Evolutionary conservation across 2,113 vertebrate species (phyloP), one percentile per base, ranked within the genome.

Genomic region (Platichthys flesus): DNA sequence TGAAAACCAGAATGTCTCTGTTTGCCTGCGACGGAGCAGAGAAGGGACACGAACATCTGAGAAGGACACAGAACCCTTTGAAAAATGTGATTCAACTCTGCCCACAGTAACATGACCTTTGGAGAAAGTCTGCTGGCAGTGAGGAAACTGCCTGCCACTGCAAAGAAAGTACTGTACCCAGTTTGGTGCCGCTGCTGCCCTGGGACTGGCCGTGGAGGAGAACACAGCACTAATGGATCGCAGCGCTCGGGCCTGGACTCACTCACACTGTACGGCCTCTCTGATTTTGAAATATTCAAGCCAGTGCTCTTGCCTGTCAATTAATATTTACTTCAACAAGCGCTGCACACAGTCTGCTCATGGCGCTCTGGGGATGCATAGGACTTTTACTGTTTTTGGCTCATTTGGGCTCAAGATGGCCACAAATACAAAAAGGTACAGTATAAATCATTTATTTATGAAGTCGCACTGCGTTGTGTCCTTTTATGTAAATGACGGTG

Each of bases 321-420:
- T 87, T 86, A 86, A 81, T 91, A 89, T 89, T 85, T 88, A 84
- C 81, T 76, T 76, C 77, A 66, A 74, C 75, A 68, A 78, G 68
- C 60, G 3, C 69, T 47, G 58, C 69, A 65, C 74, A 84, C 78
- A 82, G 67, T 62, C 64, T 74, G 81, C 67, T 78, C 64, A 23
- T 65, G 21, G 28, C 60, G 71, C 74, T 81, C 66, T 55, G 54
- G 68, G 73, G 59, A 67, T 37, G 70, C 47, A 78, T 74, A 54
- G 66, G 66, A 74, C 51, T 78, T 84, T 81, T 79, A 57, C 66
- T 78, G 68, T 65, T 74, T 37, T 62, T 74, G 67, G 62, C 74
- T 77, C 58, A 61, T 64, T 79, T 60, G 5, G 45, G 72, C 28
- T 76, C 40, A 73, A 84, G 65, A 70, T 72, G 49, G 57, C 16